Base-by-base conservation (phyloP, 2,888 invertebrate genomes). In the Lacanobia wlatinum region DNA sequence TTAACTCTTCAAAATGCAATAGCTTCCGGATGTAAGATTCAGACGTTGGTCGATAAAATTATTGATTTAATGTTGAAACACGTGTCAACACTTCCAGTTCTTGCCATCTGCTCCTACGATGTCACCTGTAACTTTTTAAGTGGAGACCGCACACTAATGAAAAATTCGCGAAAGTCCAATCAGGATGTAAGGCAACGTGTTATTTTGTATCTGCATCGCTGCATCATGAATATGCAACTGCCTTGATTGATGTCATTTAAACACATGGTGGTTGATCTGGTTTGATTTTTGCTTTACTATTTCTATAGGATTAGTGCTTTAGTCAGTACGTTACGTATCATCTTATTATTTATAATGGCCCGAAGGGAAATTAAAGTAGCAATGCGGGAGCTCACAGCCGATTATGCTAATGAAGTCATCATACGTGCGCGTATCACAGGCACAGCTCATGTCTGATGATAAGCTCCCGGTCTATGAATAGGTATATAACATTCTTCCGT, bases 21-120 rank as follows among this genome's bases (percentile, higher is more conserved):
- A 70, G 66, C 70, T 71, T 71, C 77, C 55, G 70, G 64, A 78
- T 67, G 64, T 66, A 75, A 75, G 70, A 73, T 70, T 64, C 80
- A 71, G 77, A 79, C 69, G 66, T 60, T 53, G 40, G 61, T 62
- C 70, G 67, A 78, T 81, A 65, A 84, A 77, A 85, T 80, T 78
- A 79, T 76, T 85, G 76, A 84, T 84, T 81, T 84, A 77, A 86
- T 86, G 70, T 65, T 73, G 73, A 80, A 80, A 82, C 87, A 89
- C 90, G 89, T 87, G 89, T 86, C 85, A 82, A 84, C 83, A 87
- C 86, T 82, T 86, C 83, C 85, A 85, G 83, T 86, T 84, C 70
- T 80, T 79, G 83, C 80, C 90, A 89, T 89, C 90, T 89, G 90
- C 89, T 67, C 60, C 69, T 78, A 67, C 71, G 70, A 75, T 80